Evolutionary conservation across 2,797 vertebrate genomes (phyloP), one percentile per base, ranked within the genome.

Genomic region (Iguana delicatissima): DNA sequence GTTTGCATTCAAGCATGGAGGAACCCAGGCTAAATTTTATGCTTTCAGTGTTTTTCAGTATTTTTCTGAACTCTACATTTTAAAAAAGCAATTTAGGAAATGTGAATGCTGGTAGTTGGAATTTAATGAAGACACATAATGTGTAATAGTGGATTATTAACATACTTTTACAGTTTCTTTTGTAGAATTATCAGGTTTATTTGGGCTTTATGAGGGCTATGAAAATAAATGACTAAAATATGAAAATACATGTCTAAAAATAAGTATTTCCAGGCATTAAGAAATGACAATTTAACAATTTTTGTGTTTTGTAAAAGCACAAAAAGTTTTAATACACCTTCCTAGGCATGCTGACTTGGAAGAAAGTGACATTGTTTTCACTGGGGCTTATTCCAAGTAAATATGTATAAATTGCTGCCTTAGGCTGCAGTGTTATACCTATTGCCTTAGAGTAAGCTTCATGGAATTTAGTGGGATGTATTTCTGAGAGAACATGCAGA

Each of bases 121-220:
- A 7, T 90, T 90, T 72, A 83, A 82, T 90, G 46, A 13, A 64
- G 13, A 80, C 84, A 20, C 62, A 76, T 62, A 93, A 73, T 90
- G 67, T 93, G 46, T 89, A 64, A 89, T 82, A 89, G 94, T 84
- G 83, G 72, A 87, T 67, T 89, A 93, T 91, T 93, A 84, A 85
- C 42, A 86, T 32, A 85, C 32, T 69, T 74, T 85, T 93, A 90
- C 64, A 62, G 46, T 90, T 57, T 89, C 20, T 82, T 93, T 89
- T 90, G 91, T 89, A 76, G 81, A 2, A 84, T 52, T 79, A 55
- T 92, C 93, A 89, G 12, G 10, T 32, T 69, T 69, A 69, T 69
- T 32, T 32, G 29, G 67, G 67, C 9, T 32, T 69, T 69, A 69
- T 69, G 10, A 69, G 67, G 32, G 32, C 67, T 69, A 32, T 69